Conservation (phyloP, 2,113 vertebrate species). For the Hirundichthys speculiger region DNA sequence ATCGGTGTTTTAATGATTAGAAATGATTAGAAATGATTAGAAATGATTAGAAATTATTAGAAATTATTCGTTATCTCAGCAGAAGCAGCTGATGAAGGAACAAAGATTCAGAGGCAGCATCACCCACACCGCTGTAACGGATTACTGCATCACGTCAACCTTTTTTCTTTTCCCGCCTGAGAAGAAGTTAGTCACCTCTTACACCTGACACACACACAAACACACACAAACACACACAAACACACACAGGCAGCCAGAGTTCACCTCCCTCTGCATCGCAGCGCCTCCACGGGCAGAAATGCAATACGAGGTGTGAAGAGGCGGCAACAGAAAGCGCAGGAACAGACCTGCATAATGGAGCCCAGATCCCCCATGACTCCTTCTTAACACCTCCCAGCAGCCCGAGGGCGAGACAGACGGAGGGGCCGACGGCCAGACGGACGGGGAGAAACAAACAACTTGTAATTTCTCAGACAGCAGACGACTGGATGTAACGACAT, state of each 20-base stretch:
- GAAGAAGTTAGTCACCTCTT: constrained; percentile 62
- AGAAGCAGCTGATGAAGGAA: constrained; percentile 22
- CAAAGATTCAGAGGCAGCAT: constrained; percentile 39
- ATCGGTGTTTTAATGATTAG: too few species aligned
- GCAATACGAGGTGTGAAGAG: constrained; percentile 98
- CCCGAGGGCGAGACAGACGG: constrained; percentile 78
- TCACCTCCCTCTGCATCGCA: constrained; percentile 39
- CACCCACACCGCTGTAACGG: constrained; percentile 59
- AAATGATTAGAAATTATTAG: too few species aligned
- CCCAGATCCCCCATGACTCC: constrained; percentile 82
- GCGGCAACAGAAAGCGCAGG: constrained; percentile 89
- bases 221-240: too few species aligned
- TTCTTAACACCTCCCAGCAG: constrained; percentile 91
- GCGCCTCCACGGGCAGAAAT: constrained; percentile 84
- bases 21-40: too few species aligned
- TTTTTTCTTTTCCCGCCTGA: constrained; percentile 33
- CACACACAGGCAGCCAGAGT: constrained; percentile 47
- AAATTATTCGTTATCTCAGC: constrained; percentile 22
- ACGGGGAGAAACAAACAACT: constrained; percentile 73
- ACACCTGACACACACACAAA: constrained; percentile 69
- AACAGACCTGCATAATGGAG: constrained; percentile 95
- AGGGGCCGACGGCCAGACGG: constrained; percentile 43
- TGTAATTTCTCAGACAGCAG: constrained; percentile 88
- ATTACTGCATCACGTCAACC: constrained; percentile 48
- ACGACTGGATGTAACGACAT: constrained; percentile 68